Evolutionary conservation across 2,113 vertebrate species (phyloP), one percentile per base, ranked within the genome.

Genomic region (Thomomys bottae): DNA sequence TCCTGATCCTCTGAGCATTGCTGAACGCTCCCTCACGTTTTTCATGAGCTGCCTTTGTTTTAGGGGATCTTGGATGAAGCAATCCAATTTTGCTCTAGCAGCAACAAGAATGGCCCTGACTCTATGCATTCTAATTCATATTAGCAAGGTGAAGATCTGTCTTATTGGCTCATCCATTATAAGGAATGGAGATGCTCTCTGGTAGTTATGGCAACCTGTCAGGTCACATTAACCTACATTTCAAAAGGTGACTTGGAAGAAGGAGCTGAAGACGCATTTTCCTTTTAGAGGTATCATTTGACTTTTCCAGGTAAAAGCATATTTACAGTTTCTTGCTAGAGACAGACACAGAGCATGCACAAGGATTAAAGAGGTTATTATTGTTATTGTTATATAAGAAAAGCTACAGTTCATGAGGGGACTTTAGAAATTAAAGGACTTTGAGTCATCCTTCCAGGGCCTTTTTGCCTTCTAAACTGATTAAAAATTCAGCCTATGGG

Each of bases 171-270:
- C 86, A 42, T 24, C 49, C 61, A n/a, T 76, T 88, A 85, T 64
- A 81, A 92, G 84, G 40, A 93, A 94, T 91, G 76, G 88, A 92
- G 94, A 84, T 67, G 59, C 14, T 54, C 38, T 87, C 83, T 66
- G 26, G 75, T 70, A 54, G 66, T 90, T 89, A 88, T 78, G 78
- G 77, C 14, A 67, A 26, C 83, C 80, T 71, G 24, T 91, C 68
- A 70, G 76, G 45, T 93, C 87, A 63, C 34, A 88, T 94, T 87
- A 70, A 84, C 77, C 76, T 73, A 68, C 49, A 93, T 93, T 88
- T 95, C 68, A 77, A 80, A 92, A 84, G 79, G 68, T 73, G 73
- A 92, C 68, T 42, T 36, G 70, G 87, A 54, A 91, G 45, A 87
- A 89, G 54, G 54, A 67, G 36, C 36, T 84, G 3, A 63, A 77